Evolutionary conservation across 2,888 invertebrate genomes (phyloP).

Genomic region (Macrophya annulata): DNA sequence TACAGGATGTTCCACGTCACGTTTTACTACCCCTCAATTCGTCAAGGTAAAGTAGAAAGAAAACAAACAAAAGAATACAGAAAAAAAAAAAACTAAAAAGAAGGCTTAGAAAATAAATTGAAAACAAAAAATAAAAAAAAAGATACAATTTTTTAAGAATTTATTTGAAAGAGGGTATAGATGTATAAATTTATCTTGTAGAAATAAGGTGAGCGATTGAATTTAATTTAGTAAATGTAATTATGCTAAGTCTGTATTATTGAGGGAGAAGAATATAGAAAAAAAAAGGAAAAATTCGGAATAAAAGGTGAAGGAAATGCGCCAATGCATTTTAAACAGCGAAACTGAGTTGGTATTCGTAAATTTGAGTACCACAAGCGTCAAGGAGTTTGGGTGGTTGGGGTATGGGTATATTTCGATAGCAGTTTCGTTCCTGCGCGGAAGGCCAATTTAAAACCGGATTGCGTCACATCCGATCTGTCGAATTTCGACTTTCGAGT

Average conservation of each 20-base stretch:
- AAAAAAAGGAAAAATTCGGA: background rate
- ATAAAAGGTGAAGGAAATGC: constrained; percentile 10
- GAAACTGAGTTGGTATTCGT: constrained; percentile 38
- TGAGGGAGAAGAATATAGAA: constrained; percentile 57
- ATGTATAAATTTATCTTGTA: background rate
- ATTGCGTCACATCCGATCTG: constrained; percentile 49
- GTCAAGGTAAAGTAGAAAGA: background rate
- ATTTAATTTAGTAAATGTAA: constrained; percentile 61
- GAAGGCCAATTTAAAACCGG: constrained; percentile 38
- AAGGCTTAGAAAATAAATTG: background rate
- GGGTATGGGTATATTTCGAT: constrained; percentile 22
- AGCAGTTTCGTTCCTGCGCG: constrained; percentile 20
- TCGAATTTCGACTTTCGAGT: constrained; percentile 40
- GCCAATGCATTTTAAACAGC: constrained; percentile 68
- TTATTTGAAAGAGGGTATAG: background rate
- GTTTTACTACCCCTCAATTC: background rate
- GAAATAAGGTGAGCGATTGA: constrained; percentile 48
- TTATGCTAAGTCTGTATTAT: constrained; percentile 69
- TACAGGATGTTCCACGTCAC: constrained; percentile 42
- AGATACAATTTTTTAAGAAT: background rate
- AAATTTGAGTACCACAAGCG: constrained; percentile 18
- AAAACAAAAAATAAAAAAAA: background rate
- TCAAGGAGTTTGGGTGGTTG: background rate
- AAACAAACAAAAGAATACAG: background rate
- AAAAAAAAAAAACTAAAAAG: background rate